Percentiles rank a stretch among this genome's conserved stretches.
Evolutionary conservation across 2,113 vertebrate genomes (phyloP).

Genomic region (Nesoenas mayeri): DNA sequence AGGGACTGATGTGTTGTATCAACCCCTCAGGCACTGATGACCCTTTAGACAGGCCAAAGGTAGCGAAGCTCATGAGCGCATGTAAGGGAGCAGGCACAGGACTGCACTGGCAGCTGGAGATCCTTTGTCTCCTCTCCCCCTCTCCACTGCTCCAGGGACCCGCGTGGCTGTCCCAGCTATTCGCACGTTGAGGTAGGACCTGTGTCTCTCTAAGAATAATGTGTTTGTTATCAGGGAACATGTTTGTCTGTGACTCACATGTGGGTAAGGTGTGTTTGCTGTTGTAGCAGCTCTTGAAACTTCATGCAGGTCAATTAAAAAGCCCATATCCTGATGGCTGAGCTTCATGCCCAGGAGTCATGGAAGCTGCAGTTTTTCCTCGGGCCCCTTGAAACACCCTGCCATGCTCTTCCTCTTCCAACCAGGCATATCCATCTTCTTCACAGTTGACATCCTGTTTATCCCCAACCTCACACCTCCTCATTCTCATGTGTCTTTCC

Average conservation of each 20-base stretch:
- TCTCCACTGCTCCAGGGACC: neutral
- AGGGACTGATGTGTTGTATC: neutral
- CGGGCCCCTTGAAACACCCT: neutral
- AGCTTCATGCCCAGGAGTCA: neutral
- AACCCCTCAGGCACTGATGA: neutral
- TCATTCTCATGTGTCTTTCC: neutral
- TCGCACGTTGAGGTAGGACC: neutral
- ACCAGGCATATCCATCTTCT: neutral
- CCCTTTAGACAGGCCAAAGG: neutral
- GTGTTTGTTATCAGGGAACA: conserved; percentile 1
- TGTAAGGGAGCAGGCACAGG: neutral
- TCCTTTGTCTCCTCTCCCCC: conserved; percentile 20
- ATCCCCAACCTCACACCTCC: neutral
- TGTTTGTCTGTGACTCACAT: conserved; percentile 61
- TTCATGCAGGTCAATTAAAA: conserved; percentile 6
- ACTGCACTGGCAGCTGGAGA: neutral
- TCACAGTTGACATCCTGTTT: neutral
- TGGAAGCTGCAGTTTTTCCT: neutral
- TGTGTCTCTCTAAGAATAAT: conserved; percentile 49
- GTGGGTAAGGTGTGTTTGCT: conserved; percentile 57
- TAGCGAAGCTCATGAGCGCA: neutral
- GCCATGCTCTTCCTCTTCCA: neutral
- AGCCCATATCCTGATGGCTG: conserved; percentile 8
- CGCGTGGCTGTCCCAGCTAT: neutral
- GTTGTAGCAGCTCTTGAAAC: conserved; percentile 46